Base-by-base conservation (phyloP, 2,888 invertebrate genomes). In the Nephrocerus scutellatus region DNA sequence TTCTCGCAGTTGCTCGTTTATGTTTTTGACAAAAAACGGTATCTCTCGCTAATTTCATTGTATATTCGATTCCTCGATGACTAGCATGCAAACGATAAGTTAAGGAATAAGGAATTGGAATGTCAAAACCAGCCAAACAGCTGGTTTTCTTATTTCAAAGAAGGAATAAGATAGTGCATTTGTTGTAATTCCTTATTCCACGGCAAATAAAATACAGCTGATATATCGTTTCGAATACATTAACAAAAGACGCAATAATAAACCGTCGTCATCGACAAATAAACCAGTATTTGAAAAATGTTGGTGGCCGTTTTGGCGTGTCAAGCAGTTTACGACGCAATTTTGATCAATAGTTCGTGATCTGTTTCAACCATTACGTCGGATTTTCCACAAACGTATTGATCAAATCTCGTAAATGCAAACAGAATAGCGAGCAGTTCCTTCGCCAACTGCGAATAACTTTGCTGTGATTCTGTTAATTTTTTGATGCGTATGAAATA, bases 341-440 rank as follows among this genome's bases (percentile, higher is more conserved):
- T 43, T 8, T 16, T 46, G 6, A 35, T 30, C 12, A 44, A 19
- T n/a, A 47, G 51, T 30, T 43, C 39, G 23, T 51, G 52, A 39
- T 51, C 48, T 0, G 47, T 49, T 36, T 49, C 37, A 2, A 51
- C 23, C n/a, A 24, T 36, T 4, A 51, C 26, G 19, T 47, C 26
- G 24, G 28, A 26, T 35, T 38, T 49, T 1, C 48, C 49, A 15
- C 41, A 43, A 28, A 48, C 46, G 18, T 43, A 47, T 18, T 53
- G 43, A 18, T 51, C 35, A 39, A 53, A 51, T 30, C 41, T 41
- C 15, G 14, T 35, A 19, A 47, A 44, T 12, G 43, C 43, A 40
- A 43, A 48, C 2, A 49, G 12, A 12, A 47, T 39, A 2, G 48
- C 49, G 14, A 48, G 13, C 35, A 30, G 38, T 22, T 46, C 33